These are phyloP conservation scores for Nephrotoma appendiculata DNA, from an alignment of 2,888 invertebrate species.

Conservation along the genomic window DNA sequence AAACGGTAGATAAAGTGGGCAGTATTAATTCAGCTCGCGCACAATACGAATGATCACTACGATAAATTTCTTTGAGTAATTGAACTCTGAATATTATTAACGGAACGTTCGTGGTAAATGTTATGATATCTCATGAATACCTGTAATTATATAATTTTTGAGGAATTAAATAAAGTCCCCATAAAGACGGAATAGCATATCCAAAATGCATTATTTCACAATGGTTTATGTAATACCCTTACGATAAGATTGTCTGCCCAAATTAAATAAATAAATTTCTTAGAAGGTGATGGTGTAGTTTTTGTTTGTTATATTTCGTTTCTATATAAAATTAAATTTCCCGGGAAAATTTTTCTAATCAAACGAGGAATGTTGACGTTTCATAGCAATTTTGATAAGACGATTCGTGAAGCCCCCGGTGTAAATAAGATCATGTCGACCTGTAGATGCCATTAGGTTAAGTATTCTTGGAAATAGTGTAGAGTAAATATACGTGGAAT, in stretches of 20 bases:
- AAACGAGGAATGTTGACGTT: no score
- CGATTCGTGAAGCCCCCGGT: no score
- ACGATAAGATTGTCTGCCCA: neutral
- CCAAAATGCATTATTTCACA: neutral
- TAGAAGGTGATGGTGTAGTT: neutral
- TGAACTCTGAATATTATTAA: neutral
- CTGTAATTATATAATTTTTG: neutral
- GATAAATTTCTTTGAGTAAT: neutral
- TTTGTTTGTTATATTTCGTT: no score
- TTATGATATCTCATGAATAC: neutral
- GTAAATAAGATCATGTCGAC: no score
- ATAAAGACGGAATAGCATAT: neutral
- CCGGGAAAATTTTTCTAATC: no score
- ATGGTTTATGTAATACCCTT: neutral
- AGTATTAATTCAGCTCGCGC: neutral
- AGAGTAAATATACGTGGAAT: no score
- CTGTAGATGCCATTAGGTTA: no score
- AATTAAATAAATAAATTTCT: neutral
- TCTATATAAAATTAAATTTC: no score
- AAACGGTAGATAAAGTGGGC: neutral
- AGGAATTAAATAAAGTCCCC: neutral
- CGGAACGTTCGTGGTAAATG: neutral
- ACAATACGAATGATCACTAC: neutral
- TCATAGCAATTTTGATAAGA: no score
- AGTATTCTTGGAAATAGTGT: no score